These are phyloP conservation scores for Oreortyx pictus DNA, from an alignment of 2,797 vertebrate species.

Conservation along the genomic window DNA sequence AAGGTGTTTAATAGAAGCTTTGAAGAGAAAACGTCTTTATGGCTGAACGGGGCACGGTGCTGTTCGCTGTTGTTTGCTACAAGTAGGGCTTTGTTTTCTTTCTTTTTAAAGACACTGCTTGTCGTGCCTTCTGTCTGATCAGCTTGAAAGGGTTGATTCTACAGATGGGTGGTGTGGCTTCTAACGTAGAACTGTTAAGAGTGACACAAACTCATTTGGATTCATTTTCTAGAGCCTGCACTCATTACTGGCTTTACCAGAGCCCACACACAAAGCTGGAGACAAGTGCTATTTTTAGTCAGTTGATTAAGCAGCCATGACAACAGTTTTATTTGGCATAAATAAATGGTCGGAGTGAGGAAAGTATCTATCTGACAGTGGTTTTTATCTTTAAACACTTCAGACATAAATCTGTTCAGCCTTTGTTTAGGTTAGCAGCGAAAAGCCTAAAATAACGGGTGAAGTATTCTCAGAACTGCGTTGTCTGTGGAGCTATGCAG, in stretches of 20 bases:
- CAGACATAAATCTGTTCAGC: not conserved
- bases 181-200: not conserved
- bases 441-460: not conserved
- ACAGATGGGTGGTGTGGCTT: not conserved
- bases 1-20: not conserved
- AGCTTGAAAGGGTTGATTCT: not conserved
- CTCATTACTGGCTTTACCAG: not conserved
- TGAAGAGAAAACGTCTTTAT: not conserved
- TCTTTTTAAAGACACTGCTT: not conserved
- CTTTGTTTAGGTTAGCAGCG: conserved; percentile 22
- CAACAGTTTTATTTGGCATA: conserved; percentile 47
- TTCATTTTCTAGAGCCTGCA: not conserved
- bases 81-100: no score
- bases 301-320: conserved; percentile 41
- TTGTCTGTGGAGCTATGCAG: not conserved
- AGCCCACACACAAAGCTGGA: not conserved
- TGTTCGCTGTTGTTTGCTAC: not conserved
- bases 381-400: conserved; percentile 45
- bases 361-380: not conserved
- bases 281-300: conserved; percentile 17
- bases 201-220: not conserved
- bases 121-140: not conserved
- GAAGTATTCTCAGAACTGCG: not conserved
- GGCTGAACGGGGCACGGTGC: fast-evolving
- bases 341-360: not conserved